These are phyloP conservation scores for Triplophysa bombifrons DNA, from an alignment of 2,797 vertebrate species.

Conservation along the genomic window DNA sequence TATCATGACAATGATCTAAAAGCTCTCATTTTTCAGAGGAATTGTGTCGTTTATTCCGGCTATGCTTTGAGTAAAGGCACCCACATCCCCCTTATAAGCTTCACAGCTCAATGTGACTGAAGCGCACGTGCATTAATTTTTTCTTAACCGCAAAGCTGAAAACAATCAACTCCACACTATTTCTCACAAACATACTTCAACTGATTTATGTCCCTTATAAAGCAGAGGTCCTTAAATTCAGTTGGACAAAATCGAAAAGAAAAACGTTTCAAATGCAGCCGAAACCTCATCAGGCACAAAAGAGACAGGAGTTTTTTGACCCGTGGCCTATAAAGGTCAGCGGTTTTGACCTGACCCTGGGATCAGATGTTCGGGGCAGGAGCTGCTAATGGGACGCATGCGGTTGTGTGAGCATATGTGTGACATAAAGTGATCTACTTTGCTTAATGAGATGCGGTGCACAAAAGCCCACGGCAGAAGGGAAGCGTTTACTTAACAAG, in stretches of 20 bases:
- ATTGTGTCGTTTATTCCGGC: no score
- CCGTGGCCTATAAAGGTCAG: slow-evolving; percentile 6
- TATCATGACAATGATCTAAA: neutral
- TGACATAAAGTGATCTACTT: slow-evolving; percentile 31
- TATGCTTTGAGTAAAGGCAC: neutral
- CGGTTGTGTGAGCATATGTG: slow-evolving; percentile 16
- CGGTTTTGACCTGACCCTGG: slow-evolving; percentile 11
- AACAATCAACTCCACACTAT: slow-evolving; percentile 18
- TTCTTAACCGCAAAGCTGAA: neutral
- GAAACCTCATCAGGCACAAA: slow-evolving; percentile 26
- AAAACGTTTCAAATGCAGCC: neutral
- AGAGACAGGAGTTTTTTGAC: slow-evolving; percentile 7
- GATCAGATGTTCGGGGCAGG: slow-evolving; percentile 33
- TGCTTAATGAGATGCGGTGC: slow-evolving; percentile 32
- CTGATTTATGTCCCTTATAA: slow-evolving; percentile 14
- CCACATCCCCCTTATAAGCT: neutral
- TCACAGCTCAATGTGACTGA: neutral
- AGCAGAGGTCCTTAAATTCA: slow-evolving; percentile 7
- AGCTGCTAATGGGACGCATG: slow-evolving; percentile 19
- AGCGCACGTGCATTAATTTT: neutral
- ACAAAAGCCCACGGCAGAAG: slow-evolving; percentile 7
- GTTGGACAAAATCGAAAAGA: neutral
- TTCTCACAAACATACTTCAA: neutral
- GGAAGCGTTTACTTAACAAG: slow-evolving; percentile 34
- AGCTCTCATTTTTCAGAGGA: neutral